A percentile compares a stretch with the other conserved stretches of the same genome.
phyloP scores from a whole-genome alignment of 2,797 vertebrate species.

The Cynodonichthys magdalenae region DNA sequence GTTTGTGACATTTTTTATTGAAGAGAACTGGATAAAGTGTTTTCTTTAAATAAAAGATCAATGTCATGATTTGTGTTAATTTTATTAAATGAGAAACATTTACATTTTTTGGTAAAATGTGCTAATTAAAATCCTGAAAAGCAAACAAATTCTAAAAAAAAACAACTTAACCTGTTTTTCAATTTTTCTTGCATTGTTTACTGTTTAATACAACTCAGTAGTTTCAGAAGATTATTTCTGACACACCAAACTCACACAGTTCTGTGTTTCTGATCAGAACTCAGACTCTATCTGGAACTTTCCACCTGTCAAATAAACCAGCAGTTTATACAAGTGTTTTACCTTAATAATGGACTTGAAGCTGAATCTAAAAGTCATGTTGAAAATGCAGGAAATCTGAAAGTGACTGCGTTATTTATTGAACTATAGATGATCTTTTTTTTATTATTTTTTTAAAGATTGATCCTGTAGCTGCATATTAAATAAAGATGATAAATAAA shows the following conservation, averaged over 20 bases:
- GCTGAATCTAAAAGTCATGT: neutral
- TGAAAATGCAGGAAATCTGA: neutral
- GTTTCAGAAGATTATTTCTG: no score
- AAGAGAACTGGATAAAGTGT: neutral
- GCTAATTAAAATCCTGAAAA: neutral
- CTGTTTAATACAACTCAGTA: no score
- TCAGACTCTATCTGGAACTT: slow-evolving; percentile 18
- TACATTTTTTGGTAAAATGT: neutral
- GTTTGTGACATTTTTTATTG: neutral
- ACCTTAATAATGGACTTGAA: neutral
- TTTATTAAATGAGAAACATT: neutral
- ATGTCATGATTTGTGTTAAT: neutral
- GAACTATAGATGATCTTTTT: neutral
- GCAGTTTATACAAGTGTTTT: neutral
- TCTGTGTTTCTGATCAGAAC: slow-evolving; percentile 9
- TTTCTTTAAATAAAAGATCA: neutral
- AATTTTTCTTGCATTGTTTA: neutral
- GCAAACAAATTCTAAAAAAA: neutral
- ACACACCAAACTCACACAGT: no score
- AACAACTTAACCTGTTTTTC: neutral
- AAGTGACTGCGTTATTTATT: neutral
- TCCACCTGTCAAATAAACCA: slow-evolving; percentile 11
- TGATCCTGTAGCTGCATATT: no score
- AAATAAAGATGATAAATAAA: neutral
- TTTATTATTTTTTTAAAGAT: neutral